Conservation (phyloP, 2,797 vertebrate species). For the Hydrophis major region DNA sequence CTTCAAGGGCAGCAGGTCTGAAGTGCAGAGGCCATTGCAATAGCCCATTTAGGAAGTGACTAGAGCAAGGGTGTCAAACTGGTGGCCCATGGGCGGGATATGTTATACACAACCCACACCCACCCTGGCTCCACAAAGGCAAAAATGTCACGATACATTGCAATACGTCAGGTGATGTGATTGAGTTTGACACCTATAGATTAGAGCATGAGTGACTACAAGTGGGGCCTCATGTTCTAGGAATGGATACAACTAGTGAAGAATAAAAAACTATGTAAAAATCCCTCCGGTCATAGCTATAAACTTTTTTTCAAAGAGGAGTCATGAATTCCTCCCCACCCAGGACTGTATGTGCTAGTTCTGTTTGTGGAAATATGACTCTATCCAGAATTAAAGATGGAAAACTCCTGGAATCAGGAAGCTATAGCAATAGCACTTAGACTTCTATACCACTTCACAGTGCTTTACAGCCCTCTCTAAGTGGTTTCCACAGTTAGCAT, state of each 20-base stretch:
- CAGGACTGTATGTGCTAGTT: not conserved
- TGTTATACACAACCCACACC: too few relatives aligned
- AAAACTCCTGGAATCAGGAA: not conserved
- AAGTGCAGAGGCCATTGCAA: not conserved
- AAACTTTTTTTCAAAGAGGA: not conserved
- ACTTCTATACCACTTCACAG: too few relatives aligned
- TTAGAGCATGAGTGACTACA: not conserved
- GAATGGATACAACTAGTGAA: not conserved
- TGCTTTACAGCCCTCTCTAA: too few relatives aligned
- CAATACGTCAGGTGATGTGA: too few relatives aligned
- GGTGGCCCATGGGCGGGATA: too few relatives aligned
- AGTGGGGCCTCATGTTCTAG: not conserved
- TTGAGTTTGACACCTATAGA: too few relatives aligned
- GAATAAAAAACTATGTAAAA: not conserved
- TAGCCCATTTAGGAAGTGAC: not conserved
- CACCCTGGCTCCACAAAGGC: too few relatives aligned
- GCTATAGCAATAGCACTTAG: too few relatives aligned
- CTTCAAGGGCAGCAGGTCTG: not conserved
- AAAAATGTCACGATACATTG: too few relatives aligned
- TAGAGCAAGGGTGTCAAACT: not conserved
- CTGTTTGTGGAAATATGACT: not conserved
- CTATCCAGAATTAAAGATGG: not conserved
- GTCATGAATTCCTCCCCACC: not conserved
- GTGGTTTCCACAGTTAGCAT: too few relatives aligned
- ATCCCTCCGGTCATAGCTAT: not conserved